phyloP scores from a whole-genome alignment of 2,888 invertebrate species.

The Limenitis camilla region DNA sequence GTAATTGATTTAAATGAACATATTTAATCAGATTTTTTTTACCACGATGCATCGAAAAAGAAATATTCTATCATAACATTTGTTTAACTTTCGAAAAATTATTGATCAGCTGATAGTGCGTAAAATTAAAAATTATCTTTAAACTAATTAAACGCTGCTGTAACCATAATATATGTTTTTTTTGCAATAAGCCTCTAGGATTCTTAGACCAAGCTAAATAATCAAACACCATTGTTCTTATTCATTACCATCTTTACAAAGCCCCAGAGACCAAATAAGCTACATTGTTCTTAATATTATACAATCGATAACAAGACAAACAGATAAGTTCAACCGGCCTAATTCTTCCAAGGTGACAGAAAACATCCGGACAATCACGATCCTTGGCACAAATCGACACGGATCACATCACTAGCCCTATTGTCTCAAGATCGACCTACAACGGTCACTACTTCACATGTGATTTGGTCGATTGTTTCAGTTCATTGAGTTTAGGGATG shows the following conservation, averaged over 20 bases:
- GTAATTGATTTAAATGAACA: not conserved
- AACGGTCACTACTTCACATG: conserved; percentile 19
- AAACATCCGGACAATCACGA: conserved; percentile 53
- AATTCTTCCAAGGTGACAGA: conserved; percentile 57
- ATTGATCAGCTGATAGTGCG: too few relatives aligned
- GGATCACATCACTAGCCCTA: conserved; percentile 42
- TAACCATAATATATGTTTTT: too few relatives aligned
- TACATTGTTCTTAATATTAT: not conserved
- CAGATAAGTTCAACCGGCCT: conserved; percentile 38
- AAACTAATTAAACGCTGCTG: too few relatives aligned
- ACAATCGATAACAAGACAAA: not conserved
- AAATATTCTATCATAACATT: too few relatives aligned
- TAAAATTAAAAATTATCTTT: too few relatives aligned
- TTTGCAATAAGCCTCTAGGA: too few relatives aligned
- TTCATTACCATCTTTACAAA: too few relatives aligned
- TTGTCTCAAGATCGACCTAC: conserved; percentile 45
- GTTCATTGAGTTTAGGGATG: conserved; percentile 5
- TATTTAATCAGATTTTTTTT: not conserved
- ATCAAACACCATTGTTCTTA: too few relatives aligned
- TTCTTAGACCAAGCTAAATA: too few relatives aligned
- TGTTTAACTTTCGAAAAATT: too few relatives aligned
- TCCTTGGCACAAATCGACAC: conserved; percentile 56
- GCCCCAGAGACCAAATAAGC: not conserved
- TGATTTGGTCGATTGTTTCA: conserved; percentile 11
- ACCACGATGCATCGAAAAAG: not conserved